These are phyloP conservation scores for Neofelis nebulosa DNA, from an alignment of 2,113 vertebrate genomes.

Conservation along the genomic window DNA sequence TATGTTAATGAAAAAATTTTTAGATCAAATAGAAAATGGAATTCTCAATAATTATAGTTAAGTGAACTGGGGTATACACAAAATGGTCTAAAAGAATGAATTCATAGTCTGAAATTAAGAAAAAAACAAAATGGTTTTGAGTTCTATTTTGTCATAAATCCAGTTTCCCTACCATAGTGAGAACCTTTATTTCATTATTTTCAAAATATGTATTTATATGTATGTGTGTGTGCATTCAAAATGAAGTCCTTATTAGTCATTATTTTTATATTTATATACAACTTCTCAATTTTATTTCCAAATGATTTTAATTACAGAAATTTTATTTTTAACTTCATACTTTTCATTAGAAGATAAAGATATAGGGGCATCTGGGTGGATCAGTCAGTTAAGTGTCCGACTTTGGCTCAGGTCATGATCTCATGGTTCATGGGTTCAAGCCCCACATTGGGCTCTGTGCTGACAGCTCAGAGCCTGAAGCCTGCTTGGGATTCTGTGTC, in stretches of 20 bases:
- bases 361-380: neutral
- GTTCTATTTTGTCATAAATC: neutral
- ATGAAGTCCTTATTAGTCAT: neutral
- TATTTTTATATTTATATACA: neutral
- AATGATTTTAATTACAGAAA: neutral
- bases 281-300: neutral
- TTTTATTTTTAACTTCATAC: neutral
- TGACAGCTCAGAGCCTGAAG: too few relatives aligned
- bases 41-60: neutral
- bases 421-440: too few relatives aligned
- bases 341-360: neutral
- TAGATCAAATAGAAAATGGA: neutral
- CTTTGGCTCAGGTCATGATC: too few relatives aligned
- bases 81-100: neutral
- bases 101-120: neutral
- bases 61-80: neutral
- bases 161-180: neutral
- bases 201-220: neutral
- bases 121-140: neutral
- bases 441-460: too few relatives aligned
- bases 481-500: too few relatives aligned
- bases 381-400: too few relatives aligned
- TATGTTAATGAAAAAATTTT: neutral
- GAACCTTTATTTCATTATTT: neutral
- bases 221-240: neutral